phyloP scores from a whole-genome alignment of 1,140 invertebrate species.

The Hylaeus anthracinus region DNA sequence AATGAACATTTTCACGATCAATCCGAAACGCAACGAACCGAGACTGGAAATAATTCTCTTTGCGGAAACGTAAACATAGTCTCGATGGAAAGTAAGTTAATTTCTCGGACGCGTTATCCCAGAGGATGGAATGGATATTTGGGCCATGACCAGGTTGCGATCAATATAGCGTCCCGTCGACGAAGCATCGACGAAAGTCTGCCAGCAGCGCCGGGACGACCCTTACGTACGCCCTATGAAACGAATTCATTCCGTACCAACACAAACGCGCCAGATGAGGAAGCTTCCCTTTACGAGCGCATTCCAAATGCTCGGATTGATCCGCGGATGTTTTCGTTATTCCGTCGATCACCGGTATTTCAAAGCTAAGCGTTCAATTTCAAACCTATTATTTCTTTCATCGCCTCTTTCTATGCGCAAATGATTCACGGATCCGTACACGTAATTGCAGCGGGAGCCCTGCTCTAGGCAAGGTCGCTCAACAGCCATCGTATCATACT shows the following conservation, averaged over 20 bases:
- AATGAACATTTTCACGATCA: not conserved
- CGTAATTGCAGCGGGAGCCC: too few relatives aligned
- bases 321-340: not conserved
- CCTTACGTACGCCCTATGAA: slow-evolving; percentile 30
- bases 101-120: slow-evolving; percentile 71
- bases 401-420: too few relatives aligned
- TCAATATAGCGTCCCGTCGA: slow-evolving; percentile 73
- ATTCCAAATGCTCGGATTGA: not conserved
- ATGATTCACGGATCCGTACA: too few relatives aligned
- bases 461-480: too few relatives aligned
- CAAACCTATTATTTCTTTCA: not conserved
- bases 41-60: not conserved
- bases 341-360: not conserved
- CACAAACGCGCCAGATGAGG: not conserved
- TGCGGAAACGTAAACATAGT: slow-evolving; percentile 13
- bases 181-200: slow-evolving; percentile 65
- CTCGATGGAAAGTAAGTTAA: slow-evolving; percentile 73
- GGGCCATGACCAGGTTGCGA: slow-evolving; percentile 79
- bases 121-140: slow-evolving; percentile 76
- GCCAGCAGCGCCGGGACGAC: slow-evolving; percentile 33
- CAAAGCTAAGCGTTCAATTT: not conserved
- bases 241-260: slow-evolving; percentile 22
- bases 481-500: too few relatives aligned
- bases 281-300: not conserved
- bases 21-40: not conserved